These are phyloP conservation scores for Buphagus erythrorhynchus DNA, from an alignment of 2,797 vertebrate genomes.

Conservation along the genomic window DNA sequence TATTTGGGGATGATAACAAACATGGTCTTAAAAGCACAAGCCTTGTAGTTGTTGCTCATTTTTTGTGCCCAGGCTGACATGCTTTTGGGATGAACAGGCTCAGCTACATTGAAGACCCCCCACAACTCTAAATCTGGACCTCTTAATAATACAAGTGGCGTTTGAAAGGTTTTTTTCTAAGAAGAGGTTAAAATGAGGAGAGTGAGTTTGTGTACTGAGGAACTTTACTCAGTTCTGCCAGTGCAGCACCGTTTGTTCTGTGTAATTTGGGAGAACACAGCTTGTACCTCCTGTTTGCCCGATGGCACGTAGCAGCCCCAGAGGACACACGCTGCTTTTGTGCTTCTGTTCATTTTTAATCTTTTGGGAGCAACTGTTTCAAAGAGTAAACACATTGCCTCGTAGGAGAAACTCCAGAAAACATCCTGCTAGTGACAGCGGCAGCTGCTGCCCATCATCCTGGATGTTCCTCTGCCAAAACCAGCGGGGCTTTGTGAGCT, in stretches of 20 bases:
- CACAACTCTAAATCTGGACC: neutral
- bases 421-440: conserved; percentile 28
- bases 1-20: neutral
- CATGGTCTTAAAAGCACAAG: neutral
- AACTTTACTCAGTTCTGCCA: neutral
- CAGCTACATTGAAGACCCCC: neutral
- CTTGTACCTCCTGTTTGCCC: neutral
- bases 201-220: neutral
- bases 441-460: neutral
- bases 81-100: neutral
- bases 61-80: neutral
- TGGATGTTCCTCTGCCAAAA: neutral
- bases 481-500: neutral
- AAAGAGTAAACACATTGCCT: conserved; percentile 14
- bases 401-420: conserved; percentile 4
- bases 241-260: neutral
- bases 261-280: neutral
- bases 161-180: neutral
- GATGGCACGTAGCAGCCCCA: neutral
- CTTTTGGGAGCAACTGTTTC: conserved; percentile 55
- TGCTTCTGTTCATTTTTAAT: conserved; percentile 4
- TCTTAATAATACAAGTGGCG: neutral
- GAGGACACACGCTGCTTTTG: neutral
- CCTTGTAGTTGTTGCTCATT: neutral
- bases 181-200: neutral